Evolutionary conservation across 2,113 vertebrate genomes (phyloP).

Genomic region (Daboia siamensis): DNA sequence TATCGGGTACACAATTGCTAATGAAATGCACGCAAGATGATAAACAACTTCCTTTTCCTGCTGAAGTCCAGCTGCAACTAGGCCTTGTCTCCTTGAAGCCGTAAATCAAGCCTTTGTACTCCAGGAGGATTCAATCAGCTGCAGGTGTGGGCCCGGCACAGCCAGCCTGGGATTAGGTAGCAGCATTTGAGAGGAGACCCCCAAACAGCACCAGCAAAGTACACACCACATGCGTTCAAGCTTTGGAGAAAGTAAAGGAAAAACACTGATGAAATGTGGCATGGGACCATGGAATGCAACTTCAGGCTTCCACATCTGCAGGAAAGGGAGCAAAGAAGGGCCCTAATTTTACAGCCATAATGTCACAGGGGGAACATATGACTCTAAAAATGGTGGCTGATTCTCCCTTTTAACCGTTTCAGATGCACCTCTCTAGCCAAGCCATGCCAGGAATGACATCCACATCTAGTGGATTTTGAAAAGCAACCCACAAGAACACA

Average conservation of each 20-base stretch:
- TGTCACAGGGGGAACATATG: constrained; percentile 88
- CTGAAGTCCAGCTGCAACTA: constrained; percentile 88
- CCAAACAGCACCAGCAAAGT: constrained; percentile 76
- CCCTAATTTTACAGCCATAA: constrained; percentile 92
- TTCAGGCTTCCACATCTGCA: constrained; percentile 93
- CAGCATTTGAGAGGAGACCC: constrained; percentile 85
- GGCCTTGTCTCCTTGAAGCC: constrained; percentile 80
- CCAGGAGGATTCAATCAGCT: constrained; percentile 93
- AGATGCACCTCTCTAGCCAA: constrained; percentile 23
- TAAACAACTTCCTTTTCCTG: constrained; percentile 99
- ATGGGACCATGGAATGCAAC: constrained; percentile 88
- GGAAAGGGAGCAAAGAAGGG: constrained; percentile 82
- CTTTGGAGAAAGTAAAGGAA: constrained; percentile 84
- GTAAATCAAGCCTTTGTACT: constrained; percentile 97
- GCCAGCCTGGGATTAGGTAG: constrained; percentile 86
- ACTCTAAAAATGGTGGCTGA: constrained; percentile 74
- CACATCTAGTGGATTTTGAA: neutral
- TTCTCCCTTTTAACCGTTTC: constrained; percentile 64
- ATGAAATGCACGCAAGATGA: constrained; percentile 88
- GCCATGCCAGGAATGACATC: neutral
- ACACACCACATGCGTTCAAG: constrained; percentile 77
- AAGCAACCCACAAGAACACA: neutral
- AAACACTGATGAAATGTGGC: constrained; percentile 93
- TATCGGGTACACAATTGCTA: constrained; percentile 82
- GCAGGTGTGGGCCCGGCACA: constrained; percentile 88